Evolutionary conservation across 2,888 invertebrate species (phyloP).

Genomic region (Cephus nigrinus): DNA sequence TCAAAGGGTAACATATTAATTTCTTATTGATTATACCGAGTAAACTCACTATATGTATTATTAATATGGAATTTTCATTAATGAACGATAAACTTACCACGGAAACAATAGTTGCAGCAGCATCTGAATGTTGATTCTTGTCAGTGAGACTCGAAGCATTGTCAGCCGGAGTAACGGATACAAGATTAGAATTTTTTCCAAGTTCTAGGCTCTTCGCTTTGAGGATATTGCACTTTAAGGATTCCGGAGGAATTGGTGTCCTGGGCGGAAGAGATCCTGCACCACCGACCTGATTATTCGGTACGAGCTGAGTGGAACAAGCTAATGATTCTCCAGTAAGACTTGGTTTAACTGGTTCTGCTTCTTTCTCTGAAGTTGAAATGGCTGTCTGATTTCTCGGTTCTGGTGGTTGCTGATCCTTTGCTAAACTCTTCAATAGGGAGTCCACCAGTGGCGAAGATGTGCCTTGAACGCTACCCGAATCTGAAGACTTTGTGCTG

Average conservation of each 20-base stretch:
- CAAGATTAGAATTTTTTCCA: slow-evolving; percentile 63
- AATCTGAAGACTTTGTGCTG: slow-evolving; percentile 63
- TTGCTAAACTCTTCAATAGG: slow-evolving; percentile 80
- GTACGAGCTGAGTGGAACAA: slow-evolving; percentile 70
- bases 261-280: slow-evolving; percentile 64
- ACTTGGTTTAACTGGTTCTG: slow-evolving; percentile 75
- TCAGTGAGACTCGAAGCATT: slow-evolving; percentile 57
- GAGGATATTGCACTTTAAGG: slow-evolving; percentile 93
- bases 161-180: slow-evolving; percentile 62
- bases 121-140: slow-evolving; percentile 64
- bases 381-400: slow-evolving; percentile 71
- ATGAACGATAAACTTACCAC: slow-evolving; percentile 72
- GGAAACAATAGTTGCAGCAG: slow-evolving; percentile 79
- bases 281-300: slow-evolving; percentile 78
- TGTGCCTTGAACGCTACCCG: slow-evolving; percentile 63
- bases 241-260: slow-evolving; percentile 86
- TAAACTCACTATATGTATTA: background rate
- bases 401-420: slow-evolving; percentile 74
- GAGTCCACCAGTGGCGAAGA: slow-evolving; percentile 74
- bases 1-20: background rate
- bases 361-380: slow-evolving; percentile 70
- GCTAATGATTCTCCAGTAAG: slow-evolving; percentile 69
- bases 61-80: background rate
- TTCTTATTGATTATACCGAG: background rate
- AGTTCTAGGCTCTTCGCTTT: slow-evolving; percentile 80